Base-by-base conservation (phyloP, 2,113 vertebrate species). In the Pithys albifrons region DNA sequence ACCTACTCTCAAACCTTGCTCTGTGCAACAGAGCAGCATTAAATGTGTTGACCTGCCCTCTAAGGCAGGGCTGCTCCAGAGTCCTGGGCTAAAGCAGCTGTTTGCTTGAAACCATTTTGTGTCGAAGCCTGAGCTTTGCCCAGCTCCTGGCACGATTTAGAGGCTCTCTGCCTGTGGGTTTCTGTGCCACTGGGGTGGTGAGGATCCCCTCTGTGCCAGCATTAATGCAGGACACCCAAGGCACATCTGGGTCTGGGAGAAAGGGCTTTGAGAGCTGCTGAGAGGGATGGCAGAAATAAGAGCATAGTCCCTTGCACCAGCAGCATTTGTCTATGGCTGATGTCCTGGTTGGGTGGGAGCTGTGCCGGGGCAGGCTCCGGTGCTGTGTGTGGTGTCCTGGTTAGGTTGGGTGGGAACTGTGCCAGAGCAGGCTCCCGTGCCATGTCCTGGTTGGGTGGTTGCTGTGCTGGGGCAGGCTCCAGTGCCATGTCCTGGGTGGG, bases 51-150 rank as follows among this genome's bases (percentile, higher is more conserved):
- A 80, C n/a, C 51, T 91, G n/a, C 7, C 37, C 71, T 43, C 28
- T 48, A 27, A 74, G 76, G 23, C 64, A 70, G 33, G 45, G 41
- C 77, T 82, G 80, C 59, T 71, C 41, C 52, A 12, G 67, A 74
- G n/a, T 51, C 58, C 37, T 64, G 70, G 41, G 49, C n/a, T 74
- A 37, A 85, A 54, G n/a, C 11, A 31, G 28, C 2, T 71, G 6
- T 67, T 86, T 93, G 41, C 76, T 93, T 2, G 1, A 72, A 92
- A 71, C 31, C 14, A 28, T 90, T 81, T 65, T 75, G 48, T 81
- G 46, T 86, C 76, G 28, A 35, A 70, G 65, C 6, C 48, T 86
- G 88, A 94, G 83, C 79, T 92, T 91, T 93, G 88, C 90, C 83
- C 88, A 75, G 65, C 72, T 83, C 39, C 66, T 70, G 79, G 61